Evolutionary conservation across 2,113 vertebrate species (phyloP), one percentile per base, ranked within the genome.

Genomic region (Microcebus ravelobensis): DNA sequence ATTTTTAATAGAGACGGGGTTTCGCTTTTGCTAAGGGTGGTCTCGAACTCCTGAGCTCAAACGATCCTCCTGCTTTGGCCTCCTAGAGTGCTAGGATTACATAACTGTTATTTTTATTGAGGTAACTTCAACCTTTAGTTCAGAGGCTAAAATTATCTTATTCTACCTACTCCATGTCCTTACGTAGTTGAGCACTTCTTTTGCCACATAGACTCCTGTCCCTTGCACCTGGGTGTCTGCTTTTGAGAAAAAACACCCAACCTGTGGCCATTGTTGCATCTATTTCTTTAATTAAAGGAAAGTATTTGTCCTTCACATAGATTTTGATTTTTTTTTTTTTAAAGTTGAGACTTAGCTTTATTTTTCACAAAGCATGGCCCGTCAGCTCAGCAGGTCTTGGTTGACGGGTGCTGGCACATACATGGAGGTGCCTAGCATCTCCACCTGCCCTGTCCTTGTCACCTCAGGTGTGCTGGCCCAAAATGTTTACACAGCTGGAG

Each of bases 271-370:
- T n/a, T 45, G 57, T 74, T 89, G 57, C 23, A 70, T 42, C 15
- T 91, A 34, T 55, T 90, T 93, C 59, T 70, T 68, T 87, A 55
- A 87, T 36, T 34, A 90, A 70, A 87, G 36, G 48, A 45, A 91
- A 55, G 9, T 25, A 3, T 82, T 67, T 50, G 50, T 81, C 45
- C 12, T 79, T 39, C 50, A 36, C 4, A n/a, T 27, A 12, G 3
- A 8, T 77, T 92, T 63, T 83, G 34, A 77, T 25, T 81, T 85
- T 36, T 90, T 27, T 25, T 20, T 27, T 25, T 20, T 68, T 36
- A 27, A 29, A 81, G 76, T 67, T 36, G 14, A 8, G 73, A 31
- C 12, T 7, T 59, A 55, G 59, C 36, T 95, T 87, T 59, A 59
- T 79, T 92, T 89, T 57, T 91, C 74, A 34, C 45, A 39, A 9